These are phyloP conservation scores for Gymnodraco acuticeps DNA, from an alignment of 2,797 vertebrate genomes.

Conservation along the genomic window DNA sequence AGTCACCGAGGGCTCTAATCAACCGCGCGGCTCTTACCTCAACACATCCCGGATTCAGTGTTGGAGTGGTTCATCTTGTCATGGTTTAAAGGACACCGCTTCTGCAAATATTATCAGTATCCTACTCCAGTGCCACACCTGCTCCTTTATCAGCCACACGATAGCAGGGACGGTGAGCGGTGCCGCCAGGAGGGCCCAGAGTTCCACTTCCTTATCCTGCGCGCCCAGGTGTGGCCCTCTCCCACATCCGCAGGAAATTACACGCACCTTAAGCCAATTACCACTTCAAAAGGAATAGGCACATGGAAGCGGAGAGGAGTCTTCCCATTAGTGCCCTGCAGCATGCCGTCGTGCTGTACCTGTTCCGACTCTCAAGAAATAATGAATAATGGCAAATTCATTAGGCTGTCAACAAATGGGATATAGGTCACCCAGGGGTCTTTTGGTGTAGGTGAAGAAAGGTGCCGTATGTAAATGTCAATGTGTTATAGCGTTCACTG, in stretches of 20 bases:
- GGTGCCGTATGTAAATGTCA: slow-evolving; percentile 60
- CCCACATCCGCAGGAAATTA: slow-evolving; percentile 76
- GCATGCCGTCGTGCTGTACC: slow-evolving; percentile 61
- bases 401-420: slow-evolving; percentile 66
- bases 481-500: slow-evolving; percentile 26
- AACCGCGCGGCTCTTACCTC: slow-evolving; percentile 54
- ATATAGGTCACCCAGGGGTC: slow-evolving; percentile 59
- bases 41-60: slow-evolving; percentile 55
- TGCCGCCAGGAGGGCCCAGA: slow-evolving; percentile 55
- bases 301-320: slow-evolving; percentile 58
- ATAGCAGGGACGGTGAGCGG: slow-evolving; percentile 59
- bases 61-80: slow-evolving; percentile 64
- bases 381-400: slow-evolving; percentile 75
- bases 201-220: slow-evolving; percentile 77
- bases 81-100: slow-evolving; percentile 59
- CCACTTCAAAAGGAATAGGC: slow-evolving; percentile 79
- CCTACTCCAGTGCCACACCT: slow-evolving; percentile 69
- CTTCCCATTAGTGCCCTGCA: slow-evolving; percentile 65
- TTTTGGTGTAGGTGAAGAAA: slow-evolving; percentile 45
- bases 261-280: slow-evolving; percentile 80
- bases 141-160: slow-evolving; percentile 74
- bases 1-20: slow-evolving; percentile 54
- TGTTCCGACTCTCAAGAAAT: slow-evolving; percentile 58
- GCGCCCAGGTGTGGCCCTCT: slow-evolving; percentile 75
- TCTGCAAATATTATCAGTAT: slow-evolving; percentile 70